Conservation (phyloP, 2,113 vertebrate species). For the Procavia capensis region DNA sequence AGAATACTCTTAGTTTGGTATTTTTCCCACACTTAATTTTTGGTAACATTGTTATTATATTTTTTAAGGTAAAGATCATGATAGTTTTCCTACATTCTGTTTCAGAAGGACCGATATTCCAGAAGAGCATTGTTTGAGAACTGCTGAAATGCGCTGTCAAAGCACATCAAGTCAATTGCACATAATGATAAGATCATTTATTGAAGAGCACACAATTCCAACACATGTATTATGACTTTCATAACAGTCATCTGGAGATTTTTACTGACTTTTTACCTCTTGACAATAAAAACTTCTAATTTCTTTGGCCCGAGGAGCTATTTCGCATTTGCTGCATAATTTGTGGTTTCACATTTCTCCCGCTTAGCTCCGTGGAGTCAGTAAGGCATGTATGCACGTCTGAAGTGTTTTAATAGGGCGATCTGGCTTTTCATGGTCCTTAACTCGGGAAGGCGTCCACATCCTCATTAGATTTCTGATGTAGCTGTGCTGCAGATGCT, state of each 20-base stretch:
- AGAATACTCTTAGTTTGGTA: too few species aligned
- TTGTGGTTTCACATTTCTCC: conserved; percentile 35
- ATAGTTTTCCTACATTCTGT: background rate
- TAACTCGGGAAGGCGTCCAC: conserved; percentile 47
- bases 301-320: background rate
- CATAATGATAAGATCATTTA: conserved; percentile 34
- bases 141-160: background rate
- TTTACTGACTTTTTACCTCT: background rate
- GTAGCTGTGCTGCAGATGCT: conserved; percentile 13
- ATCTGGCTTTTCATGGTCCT: conserved; percentile 65
- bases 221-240: background rate
- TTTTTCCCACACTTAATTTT: conserved; percentile 51
- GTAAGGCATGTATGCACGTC: background rate
- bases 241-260: background rate
- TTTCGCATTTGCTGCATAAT: background rate
- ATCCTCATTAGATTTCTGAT: conserved; percentile 60
- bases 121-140: conserved; percentile 39
- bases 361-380: conserved; percentile 40
- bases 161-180: conserved; percentile 30
- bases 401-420: conserved; percentile 48
- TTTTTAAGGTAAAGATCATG: background rate
- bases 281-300: conserved; percentile 15
- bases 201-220: background rate
- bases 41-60: background rate
- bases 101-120: conserved; percentile 20